Conservation (phyloP, 2,113 vertebrate genomes). For the Bambusicola thoracicus region DNA sequence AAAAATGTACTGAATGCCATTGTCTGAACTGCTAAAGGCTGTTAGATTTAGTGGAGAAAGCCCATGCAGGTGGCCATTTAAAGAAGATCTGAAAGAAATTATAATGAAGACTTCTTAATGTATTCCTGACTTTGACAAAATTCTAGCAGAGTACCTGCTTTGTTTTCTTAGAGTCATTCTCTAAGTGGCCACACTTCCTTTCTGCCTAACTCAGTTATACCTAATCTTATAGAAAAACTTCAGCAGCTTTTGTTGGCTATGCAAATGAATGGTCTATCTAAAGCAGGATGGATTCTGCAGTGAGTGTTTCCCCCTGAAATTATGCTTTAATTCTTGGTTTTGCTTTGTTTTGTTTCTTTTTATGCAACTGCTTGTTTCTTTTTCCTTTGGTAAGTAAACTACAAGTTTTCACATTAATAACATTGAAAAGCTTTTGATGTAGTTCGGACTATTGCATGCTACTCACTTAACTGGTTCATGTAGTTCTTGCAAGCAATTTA, state of each 20-base stretch:
- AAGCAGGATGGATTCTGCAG: background rate
- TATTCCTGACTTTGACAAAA: background rate
- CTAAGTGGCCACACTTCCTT: conserved; percentile 49
- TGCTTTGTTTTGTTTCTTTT: conserved; percentile 41
- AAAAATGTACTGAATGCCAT: background rate
- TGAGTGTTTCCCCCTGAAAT: conserved; percentile 7
- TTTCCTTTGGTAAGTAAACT: conserved; percentile 80
- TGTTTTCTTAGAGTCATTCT: conserved; percentile 9
- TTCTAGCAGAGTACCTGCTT: background rate
- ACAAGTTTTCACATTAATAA: background rate
- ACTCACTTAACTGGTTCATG: background rate
- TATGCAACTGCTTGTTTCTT: conserved; percentile 75
- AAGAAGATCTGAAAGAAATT: background rate
- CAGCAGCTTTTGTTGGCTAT: background rate
- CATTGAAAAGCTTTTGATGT: background rate
- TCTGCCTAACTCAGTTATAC: background rate
- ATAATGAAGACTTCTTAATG: background rate
- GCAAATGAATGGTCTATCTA: background rate
- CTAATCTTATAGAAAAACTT: background rate
- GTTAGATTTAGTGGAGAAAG: conserved; percentile 56
- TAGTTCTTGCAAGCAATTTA: background rate
- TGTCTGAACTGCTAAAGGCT: conserved; percentile 68
- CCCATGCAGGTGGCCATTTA: conserved; percentile 25
- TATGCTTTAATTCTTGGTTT: conserved; percentile 68
- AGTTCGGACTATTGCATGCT: background rate